phyloP scores from a whole-genome alignment of 2,797 vertebrate species.

The Myotis vivesi region DNA sequence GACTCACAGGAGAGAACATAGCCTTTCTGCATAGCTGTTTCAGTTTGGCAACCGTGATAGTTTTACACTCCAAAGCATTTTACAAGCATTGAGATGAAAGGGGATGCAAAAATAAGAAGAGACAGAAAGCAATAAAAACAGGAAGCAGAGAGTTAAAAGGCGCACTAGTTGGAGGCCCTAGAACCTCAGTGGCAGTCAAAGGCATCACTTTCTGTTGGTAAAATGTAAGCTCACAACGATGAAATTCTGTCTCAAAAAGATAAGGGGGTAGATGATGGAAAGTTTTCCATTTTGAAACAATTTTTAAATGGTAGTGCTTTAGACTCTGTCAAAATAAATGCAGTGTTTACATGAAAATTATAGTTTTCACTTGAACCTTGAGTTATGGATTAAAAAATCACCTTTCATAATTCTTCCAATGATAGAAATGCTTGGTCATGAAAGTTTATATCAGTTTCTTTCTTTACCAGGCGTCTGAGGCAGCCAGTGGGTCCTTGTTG shows the following conservation, averaged over 20 bases:
- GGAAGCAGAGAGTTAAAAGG: neutral
- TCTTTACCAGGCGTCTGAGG: neutral
- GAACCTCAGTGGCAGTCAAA: neutral
- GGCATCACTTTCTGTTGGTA: neutral
- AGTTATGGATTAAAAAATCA: neutral
- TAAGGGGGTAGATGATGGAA: neutral
- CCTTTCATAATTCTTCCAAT: neutral
- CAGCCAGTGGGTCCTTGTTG: neutral
- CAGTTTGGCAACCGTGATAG: neutral
- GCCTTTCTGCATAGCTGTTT: neutral
- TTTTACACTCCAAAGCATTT: constrained; percentile 5
- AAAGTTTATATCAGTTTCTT: neutral
- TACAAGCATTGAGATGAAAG: neutral
- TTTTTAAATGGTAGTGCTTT: neutral
- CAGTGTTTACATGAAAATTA: neutral
- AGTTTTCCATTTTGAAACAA: neutral
- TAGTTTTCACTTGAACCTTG: neutral
- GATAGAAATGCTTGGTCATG: neutral
- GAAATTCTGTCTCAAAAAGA: neutral
- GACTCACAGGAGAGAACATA: neutral
- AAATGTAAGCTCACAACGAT: neutral
- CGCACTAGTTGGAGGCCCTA: neutral
- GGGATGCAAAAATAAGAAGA: neutral
- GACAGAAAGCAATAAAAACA: neutral
- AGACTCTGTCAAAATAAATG: neutral